Evolutionary conservation across 1,140 invertebrate species (phyloP).

Genomic region (Harpegnathos saltator): DNA sequence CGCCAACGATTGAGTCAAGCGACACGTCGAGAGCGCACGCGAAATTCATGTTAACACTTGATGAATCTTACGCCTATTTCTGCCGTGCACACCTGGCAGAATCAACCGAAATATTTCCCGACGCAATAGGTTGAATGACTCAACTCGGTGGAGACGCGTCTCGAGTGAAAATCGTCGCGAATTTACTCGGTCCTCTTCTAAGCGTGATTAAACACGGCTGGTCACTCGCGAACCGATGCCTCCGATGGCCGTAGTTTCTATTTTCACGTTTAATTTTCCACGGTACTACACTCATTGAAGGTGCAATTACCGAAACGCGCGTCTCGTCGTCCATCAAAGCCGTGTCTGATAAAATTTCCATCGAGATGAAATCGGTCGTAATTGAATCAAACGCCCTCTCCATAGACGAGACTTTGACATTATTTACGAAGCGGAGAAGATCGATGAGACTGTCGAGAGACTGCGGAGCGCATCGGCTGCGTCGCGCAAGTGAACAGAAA

Average conservation of each 20-base stretch:
- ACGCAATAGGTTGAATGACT: constrained; percentile 6
- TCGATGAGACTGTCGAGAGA: constrained; percentile 26
- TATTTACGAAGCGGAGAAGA: neutral
- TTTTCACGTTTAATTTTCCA: neutral
- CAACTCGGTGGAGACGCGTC: neutral
- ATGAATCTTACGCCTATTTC: constrained; percentile 54
- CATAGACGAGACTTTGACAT: neutral
- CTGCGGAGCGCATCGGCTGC: neutral
- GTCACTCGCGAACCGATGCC: neutral
- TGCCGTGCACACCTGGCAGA: constrained; percentile 18
- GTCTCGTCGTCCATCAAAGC: too few species aligned
- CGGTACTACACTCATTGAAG: too few species aligned
- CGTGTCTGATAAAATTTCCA: neutral
- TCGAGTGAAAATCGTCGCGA: neutral
- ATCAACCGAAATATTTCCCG: neutral
- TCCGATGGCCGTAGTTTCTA: neutral
- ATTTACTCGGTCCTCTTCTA: neutral
- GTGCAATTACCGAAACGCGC: too few species aligned
- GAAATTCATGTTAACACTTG: constrained; percentile 48
- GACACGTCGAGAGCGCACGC: constrained; percentile 58
- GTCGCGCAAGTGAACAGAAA: neutral
- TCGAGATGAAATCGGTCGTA: neutral
- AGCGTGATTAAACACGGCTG: neutral
- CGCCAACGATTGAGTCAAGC: constrained; percentile 64
- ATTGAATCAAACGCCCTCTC: neutral